Evolutionary conservation across 2,888 invertebrate species (phyloP).

Genomic region (Drosophila peninsularis): DNA sequence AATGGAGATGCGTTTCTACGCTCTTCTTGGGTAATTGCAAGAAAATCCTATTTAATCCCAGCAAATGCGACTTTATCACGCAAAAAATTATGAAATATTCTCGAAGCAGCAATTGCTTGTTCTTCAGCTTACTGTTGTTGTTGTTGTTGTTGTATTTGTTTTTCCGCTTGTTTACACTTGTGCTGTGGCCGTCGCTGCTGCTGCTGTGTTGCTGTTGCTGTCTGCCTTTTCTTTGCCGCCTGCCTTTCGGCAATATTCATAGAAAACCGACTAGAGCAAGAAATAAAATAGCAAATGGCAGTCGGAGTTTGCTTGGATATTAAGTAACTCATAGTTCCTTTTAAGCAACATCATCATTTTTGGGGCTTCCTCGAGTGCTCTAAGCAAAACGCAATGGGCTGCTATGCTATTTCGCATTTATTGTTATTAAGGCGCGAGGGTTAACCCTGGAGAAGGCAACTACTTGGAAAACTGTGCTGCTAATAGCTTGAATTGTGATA

Average conservation of each 20-base stretch:
- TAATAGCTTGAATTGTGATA: background rate
- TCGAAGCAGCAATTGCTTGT: conserved; percentile 61
- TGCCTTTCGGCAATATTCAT: conserved; percentile 67
- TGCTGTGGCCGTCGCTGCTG: conserved; percentile 17
- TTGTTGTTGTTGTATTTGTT: conserved; percentile 20
- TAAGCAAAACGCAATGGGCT: conserved; percentile 60
- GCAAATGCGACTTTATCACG: conserved; percentile 81
- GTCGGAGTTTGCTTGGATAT: conserved; percentile 61
- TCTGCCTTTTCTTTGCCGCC: conserved; percentile 44
- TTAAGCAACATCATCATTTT: conserved; percentile 78
- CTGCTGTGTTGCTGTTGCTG: conserved; percentile 1
- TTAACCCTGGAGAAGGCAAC: conserved; percentile 4
- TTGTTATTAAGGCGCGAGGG: conserved; percentile 46
- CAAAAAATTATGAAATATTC: conserved; percentile 79
- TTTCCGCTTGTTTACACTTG: conserved; percentile 69
- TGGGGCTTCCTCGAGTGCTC: conserved; percentile 42
- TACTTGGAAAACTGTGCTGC: background rate
- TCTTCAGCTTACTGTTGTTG: conserved; percentile 22
- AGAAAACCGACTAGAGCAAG: conserved; percentile 21
- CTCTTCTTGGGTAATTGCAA: conserved; percentile 75
- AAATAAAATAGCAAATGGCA: conserved; percentile 60
- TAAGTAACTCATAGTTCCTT: conserved; percentile 76
- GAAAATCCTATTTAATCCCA: conserved; percentile 82
- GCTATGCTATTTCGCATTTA: conserved; percentile 28
- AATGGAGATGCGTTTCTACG: conserved; percentile 9